These are phyloP conservation scores for Strigamia crassipes DNA, from an alignment of 2,888 invertebrate species.

Conservation along the genomic window DNA sequence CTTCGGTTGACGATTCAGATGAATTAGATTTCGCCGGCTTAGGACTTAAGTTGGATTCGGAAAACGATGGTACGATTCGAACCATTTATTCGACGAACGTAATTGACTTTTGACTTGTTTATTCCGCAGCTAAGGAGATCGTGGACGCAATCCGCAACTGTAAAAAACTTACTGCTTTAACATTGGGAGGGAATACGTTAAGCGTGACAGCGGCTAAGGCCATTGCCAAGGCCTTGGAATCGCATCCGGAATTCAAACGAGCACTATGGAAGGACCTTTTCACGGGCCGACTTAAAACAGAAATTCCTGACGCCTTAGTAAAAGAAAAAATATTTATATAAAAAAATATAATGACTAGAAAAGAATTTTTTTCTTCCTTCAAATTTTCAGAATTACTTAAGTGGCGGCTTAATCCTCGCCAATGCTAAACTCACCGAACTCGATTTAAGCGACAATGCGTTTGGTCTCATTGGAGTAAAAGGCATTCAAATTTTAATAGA, in stretches of 20 bases:
- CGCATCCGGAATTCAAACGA: slow-evolving; percentile 73
- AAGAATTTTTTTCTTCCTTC: neutral
- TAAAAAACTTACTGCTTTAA: slow-evolving; percentile 71
- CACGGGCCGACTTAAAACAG: slow-evolving; percentile 90
- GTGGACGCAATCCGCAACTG: slow-evolving; percentile 76
- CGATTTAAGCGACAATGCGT: slow-evolving; percentile 95
- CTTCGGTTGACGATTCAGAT: slow-evolving; percentile 52
- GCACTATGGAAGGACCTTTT: slow-evolving; percentile 97
- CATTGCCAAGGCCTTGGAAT: slow-evolving; percentile 77
- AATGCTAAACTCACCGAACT: slow-evolving; percentile 79
- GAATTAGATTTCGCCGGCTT: slow-evolving; percentile 83
- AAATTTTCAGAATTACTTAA: slow-evolving; percentile 67
- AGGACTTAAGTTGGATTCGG: slow-evolving; percentile 76
- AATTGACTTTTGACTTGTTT: no score
- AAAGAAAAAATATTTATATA: slow-evolving; percentile 54
- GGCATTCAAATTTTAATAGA: slow-evolving; percentile 81
- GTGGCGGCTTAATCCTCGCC: slow-evolving; percentile 78
- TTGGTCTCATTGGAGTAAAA: slow-evolving; percentile 92
- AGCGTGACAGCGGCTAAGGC: slow-evolving; percentile 86
- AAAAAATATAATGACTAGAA: no score
- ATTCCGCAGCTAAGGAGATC: slow-evolving; percentile 61
- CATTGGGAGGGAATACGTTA: slow-evolving; percentile 89
- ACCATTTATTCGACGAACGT: no score
- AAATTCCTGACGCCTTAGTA: slow-evolving; percentile 90
- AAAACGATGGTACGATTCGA: slow-evolving; percentile 72